Conservation (phyloP, 2,888 invertebrate genomes). For the Sclerodermus sp. region DNA sequence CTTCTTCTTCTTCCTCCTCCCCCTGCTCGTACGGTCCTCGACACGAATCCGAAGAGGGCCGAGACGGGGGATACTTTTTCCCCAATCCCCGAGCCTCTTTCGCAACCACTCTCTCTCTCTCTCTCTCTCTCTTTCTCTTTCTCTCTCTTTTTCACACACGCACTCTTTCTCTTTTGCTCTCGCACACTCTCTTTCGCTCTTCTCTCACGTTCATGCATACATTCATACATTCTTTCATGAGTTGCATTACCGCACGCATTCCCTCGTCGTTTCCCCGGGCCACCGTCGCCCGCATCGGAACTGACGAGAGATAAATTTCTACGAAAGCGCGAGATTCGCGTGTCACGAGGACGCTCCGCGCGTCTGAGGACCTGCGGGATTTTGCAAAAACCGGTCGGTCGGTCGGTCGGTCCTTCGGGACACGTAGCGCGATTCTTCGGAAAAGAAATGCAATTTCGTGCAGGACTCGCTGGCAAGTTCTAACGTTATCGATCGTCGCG, state of each 20-base stretch:
- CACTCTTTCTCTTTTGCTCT: constrained; percentile 10
- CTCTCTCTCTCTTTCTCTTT: constrained; percentile 10
- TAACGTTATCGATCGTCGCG: no score
- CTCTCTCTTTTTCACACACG: constrained; percentile 1
- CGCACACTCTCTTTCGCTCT: constrained; percentile 2
- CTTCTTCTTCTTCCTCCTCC: constrained; percentile 17
- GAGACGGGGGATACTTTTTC: constrained; percentile 1
- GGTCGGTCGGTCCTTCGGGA: no score
- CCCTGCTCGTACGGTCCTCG: not conserved
- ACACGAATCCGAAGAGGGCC: not conserved
- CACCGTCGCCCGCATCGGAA: not conserved
- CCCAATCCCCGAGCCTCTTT: constrained; percentile 12
- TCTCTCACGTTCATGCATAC: constrained; percentile 5
- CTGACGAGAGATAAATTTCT: constrained; percentile 14
- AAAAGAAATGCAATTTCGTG: no score
- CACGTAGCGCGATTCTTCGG: no score
- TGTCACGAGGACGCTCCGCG: no score
- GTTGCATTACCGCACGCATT: not conserved
- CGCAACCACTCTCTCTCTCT: constrained; percentile 10
- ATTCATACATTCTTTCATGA: not conserved
- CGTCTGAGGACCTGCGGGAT: no score
- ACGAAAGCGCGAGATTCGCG: constrained; percentile 17
- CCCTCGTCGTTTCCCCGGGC: not conserved
- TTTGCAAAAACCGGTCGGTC: no score
- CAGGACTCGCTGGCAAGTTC: no score